Percentiles rank a stretch among this genome's conserved stretches.
phyloP scores from a whole-genome alignment of 2,113 vertebrate genomes.

The Chaetodon trifascialis region DNA sequence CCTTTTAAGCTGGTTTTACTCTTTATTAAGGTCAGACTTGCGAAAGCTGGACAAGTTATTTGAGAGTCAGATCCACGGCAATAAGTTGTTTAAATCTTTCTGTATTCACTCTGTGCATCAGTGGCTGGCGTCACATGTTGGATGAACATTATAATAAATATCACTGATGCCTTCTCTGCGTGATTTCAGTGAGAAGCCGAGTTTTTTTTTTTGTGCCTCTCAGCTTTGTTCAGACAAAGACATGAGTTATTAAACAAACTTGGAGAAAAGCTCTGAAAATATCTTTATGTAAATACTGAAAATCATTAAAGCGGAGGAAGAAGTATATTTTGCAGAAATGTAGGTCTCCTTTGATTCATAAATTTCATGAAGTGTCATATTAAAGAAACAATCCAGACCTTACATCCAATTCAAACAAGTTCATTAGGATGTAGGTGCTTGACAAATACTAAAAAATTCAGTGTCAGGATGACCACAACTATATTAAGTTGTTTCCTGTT shows the following conservation, averaged over 20 bases:
- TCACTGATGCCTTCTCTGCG: background rate
- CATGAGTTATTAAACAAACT: background rate
- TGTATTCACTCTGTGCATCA: background rate
- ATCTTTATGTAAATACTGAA: background rate
- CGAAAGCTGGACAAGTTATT: background rate
- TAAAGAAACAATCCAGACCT: background rate
- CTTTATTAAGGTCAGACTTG: constrained; percentile 7
- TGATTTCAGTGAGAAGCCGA: background rate
- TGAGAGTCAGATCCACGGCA: background rate
- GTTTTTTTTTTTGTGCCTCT: background rate
- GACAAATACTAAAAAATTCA: too few species aligned
- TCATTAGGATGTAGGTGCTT: background rate
- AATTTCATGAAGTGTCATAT: background rate
- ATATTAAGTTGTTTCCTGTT: background rate
- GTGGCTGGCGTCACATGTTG: too few species aligned
- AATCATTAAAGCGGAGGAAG: background rate
- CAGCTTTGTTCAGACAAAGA: background rate
- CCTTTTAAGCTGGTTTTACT: background rate
- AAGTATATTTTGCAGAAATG: background rate
- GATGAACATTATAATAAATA: background rate
- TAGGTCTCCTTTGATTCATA: background rate
- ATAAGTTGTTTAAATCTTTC: background rate
- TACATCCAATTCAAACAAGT: background rate
- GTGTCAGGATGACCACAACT: background rate
- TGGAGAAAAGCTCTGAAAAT: too few species aligned